Percentiles rank a stretch among this genome's conserved stretches.
These are phyloP conservation scores for Holotrichia oblita DNA, from an alignment of 1,140 invertebrate species.

Conservation along the genomic window DNA sequence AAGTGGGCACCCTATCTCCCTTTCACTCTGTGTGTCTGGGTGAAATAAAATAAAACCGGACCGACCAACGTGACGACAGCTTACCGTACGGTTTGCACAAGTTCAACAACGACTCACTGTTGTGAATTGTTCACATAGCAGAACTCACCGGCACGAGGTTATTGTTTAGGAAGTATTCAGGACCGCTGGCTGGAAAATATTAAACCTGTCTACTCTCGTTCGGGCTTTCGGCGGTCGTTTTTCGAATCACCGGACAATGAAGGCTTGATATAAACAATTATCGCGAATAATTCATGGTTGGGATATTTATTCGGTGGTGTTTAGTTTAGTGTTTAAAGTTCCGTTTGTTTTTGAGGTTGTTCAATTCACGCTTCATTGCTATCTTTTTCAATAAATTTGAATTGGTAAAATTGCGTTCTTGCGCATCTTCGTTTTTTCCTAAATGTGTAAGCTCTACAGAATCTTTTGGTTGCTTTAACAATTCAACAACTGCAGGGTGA, in stretches of 20 bases:
- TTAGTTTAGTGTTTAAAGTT: too few species aligned
- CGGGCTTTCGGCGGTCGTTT: slow-evolving; percentile 1
- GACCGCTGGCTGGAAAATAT: slow-evolving; percentile 16
- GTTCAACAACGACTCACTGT: not conserved
- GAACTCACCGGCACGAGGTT: not conserved
- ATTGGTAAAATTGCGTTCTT: too few species aligned
- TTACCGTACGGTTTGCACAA: not conserved
- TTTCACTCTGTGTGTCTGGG: not conserved
- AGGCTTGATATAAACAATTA: slow-evolving; percentile 21
- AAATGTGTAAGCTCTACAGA: too few species aligned
- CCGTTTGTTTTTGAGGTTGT: too few species aligned
- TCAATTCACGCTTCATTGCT: too few species aligned
- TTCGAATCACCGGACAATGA: not conserved
- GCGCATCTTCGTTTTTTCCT: too few species aligned
- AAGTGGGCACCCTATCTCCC: not conserved
- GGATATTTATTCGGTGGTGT: not conserved
- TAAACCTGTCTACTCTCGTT: not conserved
- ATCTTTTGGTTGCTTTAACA: too few species aligned
- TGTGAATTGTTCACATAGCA: not conserved
- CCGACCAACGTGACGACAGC: not conserved
- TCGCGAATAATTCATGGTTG: slow-evolving; percentile 6
- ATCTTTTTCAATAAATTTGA: too few species aligned
- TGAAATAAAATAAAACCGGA: slow-evolving; percentile 5
- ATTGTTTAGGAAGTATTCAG: slow-evolving; percentile 28
- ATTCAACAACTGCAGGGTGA: too few species aligned